Base-by-base conservation (phyloP, 2,797 vertebrate genomes). In the Botia almorhae region DNA sequence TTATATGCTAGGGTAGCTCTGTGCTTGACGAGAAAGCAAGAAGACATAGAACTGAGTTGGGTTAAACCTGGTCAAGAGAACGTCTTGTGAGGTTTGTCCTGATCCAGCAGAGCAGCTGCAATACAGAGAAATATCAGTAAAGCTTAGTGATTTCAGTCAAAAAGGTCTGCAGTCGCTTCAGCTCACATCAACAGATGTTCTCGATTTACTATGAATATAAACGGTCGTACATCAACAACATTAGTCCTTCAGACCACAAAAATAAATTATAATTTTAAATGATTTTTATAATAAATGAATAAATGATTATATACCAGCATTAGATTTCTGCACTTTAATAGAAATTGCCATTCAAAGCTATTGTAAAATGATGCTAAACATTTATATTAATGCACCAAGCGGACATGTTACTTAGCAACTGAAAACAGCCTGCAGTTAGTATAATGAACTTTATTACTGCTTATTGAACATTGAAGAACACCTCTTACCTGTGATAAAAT, bases 1-100 rank as follows among this genome's bases (percentile, higher is more conserved):
- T 74, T 21, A 64, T 78, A 26, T 53, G 29, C 55, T 65, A 7
- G 2, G 16, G 8, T 65, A 68, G 78, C 64, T 33, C 23, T 13
- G 61, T 53, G 69, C 11, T 26, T 3, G 23, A 12, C 26, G 50
- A 48, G 81, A 71, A 76, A 78, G 68, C 72, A 71, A 75, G 75
- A 78, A 84, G 77, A 53, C 33, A 83, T 78, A 64, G 33, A 70
- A 33, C 33, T 33, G 33, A 83, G 76, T 70, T 71, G 53, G 51
- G 51, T 39, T 29, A 53, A 75, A 69, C 2, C 60, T 29, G 51
- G 19, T 72, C 43, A 72, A 65, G 29, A 14, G 46, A 71, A 73
- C 7, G 23, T 73, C 23, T 71, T 46, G 46, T 26, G 19, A 64
- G 60, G 60, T 65, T 13, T 65, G 17, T 29, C 60, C 19, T 67